Evolutionary conservation across 2,888 invertebrate species (phyloP).

Genomic region (Anthoptus insignis): DNA sequence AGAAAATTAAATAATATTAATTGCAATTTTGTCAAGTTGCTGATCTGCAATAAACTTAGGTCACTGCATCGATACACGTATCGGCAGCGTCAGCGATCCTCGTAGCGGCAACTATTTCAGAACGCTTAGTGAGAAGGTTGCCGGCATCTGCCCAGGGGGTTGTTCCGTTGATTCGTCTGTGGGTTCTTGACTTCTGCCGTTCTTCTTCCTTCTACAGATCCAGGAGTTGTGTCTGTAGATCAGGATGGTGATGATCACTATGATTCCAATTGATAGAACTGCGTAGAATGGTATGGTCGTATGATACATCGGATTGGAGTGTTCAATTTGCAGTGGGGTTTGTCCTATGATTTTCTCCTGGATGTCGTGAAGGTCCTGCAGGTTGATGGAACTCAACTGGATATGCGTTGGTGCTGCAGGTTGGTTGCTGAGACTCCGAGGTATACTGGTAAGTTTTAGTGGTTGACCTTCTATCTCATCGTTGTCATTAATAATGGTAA

Average conservation of each 20-base stretch:
- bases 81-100: too few relatives aligned
- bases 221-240: not conserved
- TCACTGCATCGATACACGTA: too few relatives aligned
- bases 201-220: constrained; percentile 1
- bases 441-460: constrained; percentile 31
- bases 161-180: constrained; percentile 6
- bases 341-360: constrained; percentile 2
- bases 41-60: too few relatives aligned
- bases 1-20: too few relatives aligned
- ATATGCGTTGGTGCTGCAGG: constrained; percentile 4
- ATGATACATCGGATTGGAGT: not conserved
- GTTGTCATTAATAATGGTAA: constrained; percentile 38
- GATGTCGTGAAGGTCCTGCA: not conserved
- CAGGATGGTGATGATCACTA: not conserved
- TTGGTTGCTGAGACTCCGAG: not conserved
- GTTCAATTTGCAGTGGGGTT: not conserved
- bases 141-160: constrained; percentile 4
- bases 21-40: too few relatives aligned
- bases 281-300: constrained; percentile 10
- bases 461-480: constrained; percentile 38
- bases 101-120: not conserved
- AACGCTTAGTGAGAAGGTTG: too few relatives aligned
- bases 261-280: not conserved
- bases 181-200: not conserved
- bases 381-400: not conserved